Base-by-base conservation (phyloP, 2,888 invertebrate species). In the Eilema depressum region DNA sequence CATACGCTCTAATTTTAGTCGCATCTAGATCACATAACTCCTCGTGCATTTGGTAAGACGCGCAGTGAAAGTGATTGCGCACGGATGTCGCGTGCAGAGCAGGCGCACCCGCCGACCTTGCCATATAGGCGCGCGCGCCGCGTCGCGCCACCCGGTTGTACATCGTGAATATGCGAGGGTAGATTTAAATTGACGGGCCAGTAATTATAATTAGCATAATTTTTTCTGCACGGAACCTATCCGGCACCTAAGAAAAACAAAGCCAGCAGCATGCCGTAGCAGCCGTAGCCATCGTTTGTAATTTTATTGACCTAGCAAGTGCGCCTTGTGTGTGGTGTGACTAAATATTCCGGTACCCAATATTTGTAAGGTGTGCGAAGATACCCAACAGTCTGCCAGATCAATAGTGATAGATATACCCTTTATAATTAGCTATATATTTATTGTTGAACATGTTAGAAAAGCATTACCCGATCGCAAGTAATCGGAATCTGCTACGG, bases 21-120 rank as follows among this genome's bases (percentile, higher is more conserved):
- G 68, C 71, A 75, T 84, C 79, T 81, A 83, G 84, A 71, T 57
- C 65, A 71, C 63, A 69, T 81, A 79, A 74, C 66, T 91, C 88
- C 77, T 73, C 84, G 85, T 90, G 89, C 88, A 88, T 92, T 93
- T 91, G 90, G 92, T 89, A 92, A 89, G 88, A 88, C 86, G 85
- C 86, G 88, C 89, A 90, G 94, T 94, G 95, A 95, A 95, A 94
- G 94, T 94, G 94, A 93, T 93, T 92, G 91, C 91, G 91, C 63
- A 63, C 90, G 83, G 88, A 86, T 92, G 94, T 94, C 94, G 94
- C 93, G 92, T 92, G 93, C 77, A 76, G 85, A 84, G 85, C 83
- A 78, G 81, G 85, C 86, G 87, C 89, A 90, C 91, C 88, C 85
- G 90, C 86, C 93, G 94, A 93, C 95, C 94, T 95, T 95, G 95